Evolutionary conservation across 2,797 vertebrate genomes (phyloP).

Genomic region (Pipistrellus kuhlii): DNA sequence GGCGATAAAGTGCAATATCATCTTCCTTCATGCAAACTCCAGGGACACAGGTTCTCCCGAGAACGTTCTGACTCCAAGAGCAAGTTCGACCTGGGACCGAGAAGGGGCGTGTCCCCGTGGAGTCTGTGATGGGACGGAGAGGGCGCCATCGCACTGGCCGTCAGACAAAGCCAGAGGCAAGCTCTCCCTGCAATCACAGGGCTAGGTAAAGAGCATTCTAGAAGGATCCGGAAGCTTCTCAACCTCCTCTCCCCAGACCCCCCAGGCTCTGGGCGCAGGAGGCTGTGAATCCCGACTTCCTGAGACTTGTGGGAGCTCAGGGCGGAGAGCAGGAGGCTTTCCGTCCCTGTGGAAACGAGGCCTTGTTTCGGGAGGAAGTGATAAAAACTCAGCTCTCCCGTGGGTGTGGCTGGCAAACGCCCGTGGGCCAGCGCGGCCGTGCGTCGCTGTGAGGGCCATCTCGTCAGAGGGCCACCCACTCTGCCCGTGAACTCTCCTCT

Average conservation of each 20-base stretch:
- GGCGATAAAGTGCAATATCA: neutral
- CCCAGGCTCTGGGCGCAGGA: neutral
- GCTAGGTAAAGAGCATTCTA: neutral
- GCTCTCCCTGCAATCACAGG: neutral
- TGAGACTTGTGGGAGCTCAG: neutral
- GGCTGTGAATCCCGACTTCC: neutral
- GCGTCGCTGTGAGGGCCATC: neutral
- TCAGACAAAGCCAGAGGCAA: neutral
- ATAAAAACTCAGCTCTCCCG: neutral
- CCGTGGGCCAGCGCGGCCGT: neutral
- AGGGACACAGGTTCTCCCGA: neutral
- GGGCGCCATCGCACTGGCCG: neutral
- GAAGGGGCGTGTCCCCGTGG: neutral
- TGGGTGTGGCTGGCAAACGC: neutral
- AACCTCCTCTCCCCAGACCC: neutral
- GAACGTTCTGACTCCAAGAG: neutral
- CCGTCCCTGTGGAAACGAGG: neutral
- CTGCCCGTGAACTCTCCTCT: accelerated
- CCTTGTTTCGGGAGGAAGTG: neutral
- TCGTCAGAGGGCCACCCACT: neutral
- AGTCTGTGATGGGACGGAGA: neutral
- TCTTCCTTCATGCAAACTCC: neutral
- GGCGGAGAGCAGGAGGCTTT: constrained; percentile 47
- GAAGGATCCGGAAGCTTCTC: neutral
- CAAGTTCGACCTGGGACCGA: neutral